Evolutionary conservation across 2,888 invertebrate species (phyloP).

Genomic region (Acronicta psi): DNA sequence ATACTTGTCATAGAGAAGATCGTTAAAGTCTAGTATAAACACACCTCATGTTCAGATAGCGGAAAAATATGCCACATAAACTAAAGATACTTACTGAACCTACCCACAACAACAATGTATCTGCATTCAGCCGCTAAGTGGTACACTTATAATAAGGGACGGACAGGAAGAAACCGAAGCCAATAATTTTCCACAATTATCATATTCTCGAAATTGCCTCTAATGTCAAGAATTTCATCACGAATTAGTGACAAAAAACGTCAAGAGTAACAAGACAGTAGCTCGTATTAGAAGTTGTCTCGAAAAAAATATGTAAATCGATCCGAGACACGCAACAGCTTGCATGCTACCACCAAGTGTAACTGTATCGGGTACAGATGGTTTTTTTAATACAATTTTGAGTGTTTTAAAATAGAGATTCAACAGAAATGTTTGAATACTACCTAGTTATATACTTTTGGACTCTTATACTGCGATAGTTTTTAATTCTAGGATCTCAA

Average conservation of each 20-base stretch:
- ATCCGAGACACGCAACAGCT: constrained; percentile 78
- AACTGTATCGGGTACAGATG: constrained; percentile 50
- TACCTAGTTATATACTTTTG: too few species aligned
- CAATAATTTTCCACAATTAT: constrained; percentile 57
- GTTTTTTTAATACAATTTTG: constrained; percentile 36
- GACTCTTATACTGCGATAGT: constrained; percentile 2
- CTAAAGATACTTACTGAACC: not conserved
- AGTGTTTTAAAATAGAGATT: constrained; percentile 36
- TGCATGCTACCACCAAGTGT: constrained; percentile 57
- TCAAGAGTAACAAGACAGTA: constrained; percentile 81
- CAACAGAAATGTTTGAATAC: constrained; percentile 27
- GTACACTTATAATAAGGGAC: constrained; percentile 48
- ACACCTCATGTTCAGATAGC: not conserved
- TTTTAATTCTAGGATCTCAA: too few species aligned
- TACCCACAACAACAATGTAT: constrained; percentile 22
- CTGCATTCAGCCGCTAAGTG: constrained; percentile 37
- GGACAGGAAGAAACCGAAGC: constrained; percentile 49
- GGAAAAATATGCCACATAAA: not conserved
- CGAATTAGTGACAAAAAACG: constrained; percentile 67
- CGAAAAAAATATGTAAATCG: constrained; percentile 83
- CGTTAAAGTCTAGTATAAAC: not conserved
- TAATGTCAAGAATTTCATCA: constrained; percentile 68
- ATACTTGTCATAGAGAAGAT: not conserved
- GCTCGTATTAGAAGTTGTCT: constrained; percentile 74
- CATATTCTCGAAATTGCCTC: constrained; percentile 63